Base-by-base conservation (phyloP, 2,888 invertebrate genomes). In the Stenotaenia linearis region DNA sequence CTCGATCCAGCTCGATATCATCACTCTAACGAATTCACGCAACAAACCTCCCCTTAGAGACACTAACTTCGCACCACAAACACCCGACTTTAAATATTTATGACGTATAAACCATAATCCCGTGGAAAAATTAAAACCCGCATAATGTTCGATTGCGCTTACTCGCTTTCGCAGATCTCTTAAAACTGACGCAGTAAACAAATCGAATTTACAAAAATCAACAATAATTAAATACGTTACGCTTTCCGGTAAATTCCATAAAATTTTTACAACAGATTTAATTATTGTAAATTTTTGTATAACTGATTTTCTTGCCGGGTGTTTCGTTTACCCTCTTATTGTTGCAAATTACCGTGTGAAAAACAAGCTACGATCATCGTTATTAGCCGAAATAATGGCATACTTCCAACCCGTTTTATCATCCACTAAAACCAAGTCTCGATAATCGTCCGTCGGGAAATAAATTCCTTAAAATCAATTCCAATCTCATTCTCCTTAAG, bases 351-450 rank as follows among this genome's bases (percentile, higher is more conserved):
- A 69, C 10, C 10, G 28, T 69, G 69, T 25, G 69, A 28, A 69
- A 69, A 69, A 61, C 61, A 61, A 15, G 3, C 69, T 69, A 28
- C 69, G 25, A 69, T 69, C 0, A 69, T 69, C 69, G 69, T 69
- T 69, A 69, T 69, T 69, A 69, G 25, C 23, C 69, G n/a, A n/a
- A n/a, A 10, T 69, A 69, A 69, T 69, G 69, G 69, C 69, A 69
- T 69, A 69, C 69, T 69, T 69, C 69, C 69, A 69, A 69, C 15
- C 69, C 69, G 15, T 69, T 69, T 69, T 69, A 69, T 69, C 69
- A 69, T 69, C 69, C 69, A 69, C 69, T 69, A 69, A 69, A 69
- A 69, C 69, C 28, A 69, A 25, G 28, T 12, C 28, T 28, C 69
- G 69, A 28, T 69, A 69, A 69, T 69, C 25, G 69, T 69, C 69